Evolutionary conservation across 37 sponge, comb jelly and placozoan genomes (phyloP), one percentile per base, ranked within the genome.

Genomic region (Aplysina aerophoba): DNA sequence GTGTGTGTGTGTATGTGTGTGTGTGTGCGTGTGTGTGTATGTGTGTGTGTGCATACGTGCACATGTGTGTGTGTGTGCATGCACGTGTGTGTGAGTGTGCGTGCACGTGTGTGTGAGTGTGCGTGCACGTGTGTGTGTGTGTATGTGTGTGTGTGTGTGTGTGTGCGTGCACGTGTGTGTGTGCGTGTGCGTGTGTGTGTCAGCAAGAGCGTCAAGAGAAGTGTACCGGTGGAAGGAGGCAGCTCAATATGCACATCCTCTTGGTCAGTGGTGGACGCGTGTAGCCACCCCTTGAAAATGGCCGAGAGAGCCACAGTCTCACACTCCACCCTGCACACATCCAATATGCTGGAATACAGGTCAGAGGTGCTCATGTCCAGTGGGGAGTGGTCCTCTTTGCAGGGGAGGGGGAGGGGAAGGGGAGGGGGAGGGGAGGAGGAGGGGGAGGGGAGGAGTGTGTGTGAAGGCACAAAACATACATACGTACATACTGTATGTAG

Each of bases 231-330:
- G 13, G 73, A 0, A 4, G 79, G 50, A 14, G 93, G 93, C 33
- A 94, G 66, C 15, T 62, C 19, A 25, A 95, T 72, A 59, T 92
- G 90, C 22, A 95, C 81, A 72, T 92, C 90, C 67, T 95, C 95
- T 14, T 33, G 67, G 62, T 95, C 95, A 37, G 88, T 87, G 38
- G 85, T 62, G 83, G 88, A 84, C 66, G 92, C 95, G 55, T 86
- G 90, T 19, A 95, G 81, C 95, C 95, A 95, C 34, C 74, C 28
- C 60, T 88, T 86, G 83, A 95, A 90, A n/a, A 79, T 34, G 20
- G 78, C 54, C 1, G 36, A 34, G 27, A 84, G 58, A 31, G 55
- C 50, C 20, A 15, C 41, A 14, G 55, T 4, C 67, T 65, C 67
- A 83, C 83, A 40, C 33, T 41, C 68, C 25, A 40, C 65, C 28